Evolutionary conservation across 2,113 vertebrate genomes (phyloP).

Genomic region (Amblyornis subalaris): DNA sequence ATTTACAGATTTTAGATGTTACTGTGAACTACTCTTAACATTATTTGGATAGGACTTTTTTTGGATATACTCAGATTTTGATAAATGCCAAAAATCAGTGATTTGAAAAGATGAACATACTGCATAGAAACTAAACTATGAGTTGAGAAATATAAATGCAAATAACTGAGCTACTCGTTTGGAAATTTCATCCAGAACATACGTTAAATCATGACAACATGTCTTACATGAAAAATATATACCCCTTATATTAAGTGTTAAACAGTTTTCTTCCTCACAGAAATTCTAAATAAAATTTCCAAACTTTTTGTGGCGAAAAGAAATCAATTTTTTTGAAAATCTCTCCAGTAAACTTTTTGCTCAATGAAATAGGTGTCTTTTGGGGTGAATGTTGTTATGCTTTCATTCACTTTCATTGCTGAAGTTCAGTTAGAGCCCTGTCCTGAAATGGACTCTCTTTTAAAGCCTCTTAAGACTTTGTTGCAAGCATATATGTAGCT

Average conservation of each 20-base stretch:
- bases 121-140: background rate
- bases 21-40: background rate
- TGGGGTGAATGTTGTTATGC: background rate
- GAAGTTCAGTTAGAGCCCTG: background rate
- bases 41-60: background rate
- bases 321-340: background rate
- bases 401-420: background rate
- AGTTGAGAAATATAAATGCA: background rate
- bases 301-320: background rate
- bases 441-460: background rate
- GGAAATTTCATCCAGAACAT: background rate
- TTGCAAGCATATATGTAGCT: fast-evolving
- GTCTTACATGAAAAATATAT: background rate
- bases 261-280: background rate
- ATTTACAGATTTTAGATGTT: background rate
- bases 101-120: background rate
- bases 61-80: background rate
- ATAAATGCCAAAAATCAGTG: background rate
- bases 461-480: background rate
- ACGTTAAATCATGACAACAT: background rate
- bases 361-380: background rate
- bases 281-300: background rate
- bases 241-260: background rate
- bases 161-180: background rate
- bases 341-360: background rate